Evolutionary conservation across 2,797 vertebrate genomes (phyloP).

Genomic region (Delichon dasypus): DNA sequence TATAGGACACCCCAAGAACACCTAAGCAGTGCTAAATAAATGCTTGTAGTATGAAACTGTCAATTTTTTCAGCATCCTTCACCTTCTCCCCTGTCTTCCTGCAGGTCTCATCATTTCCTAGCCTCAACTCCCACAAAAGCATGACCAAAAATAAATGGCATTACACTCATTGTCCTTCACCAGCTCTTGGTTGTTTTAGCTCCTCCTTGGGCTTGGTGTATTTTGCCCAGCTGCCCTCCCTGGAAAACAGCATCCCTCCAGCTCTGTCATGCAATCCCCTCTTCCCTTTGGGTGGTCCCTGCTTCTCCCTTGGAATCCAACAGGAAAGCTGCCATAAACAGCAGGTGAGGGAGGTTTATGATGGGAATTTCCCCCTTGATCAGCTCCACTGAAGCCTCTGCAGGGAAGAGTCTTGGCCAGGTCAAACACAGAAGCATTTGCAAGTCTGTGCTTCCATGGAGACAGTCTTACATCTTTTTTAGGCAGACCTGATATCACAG

Average conservation of each 20-base stretch:
- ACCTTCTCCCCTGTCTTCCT: not conserved
- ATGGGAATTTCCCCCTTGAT: not conserved
- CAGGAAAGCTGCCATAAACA: not conserved
- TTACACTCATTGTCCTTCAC: not conserved
- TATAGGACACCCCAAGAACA: not conserved
- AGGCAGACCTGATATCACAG: not conserved
- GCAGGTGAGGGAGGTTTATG: not conserved
- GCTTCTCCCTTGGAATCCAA: not conserved
- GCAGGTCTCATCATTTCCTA: fast-evolving
- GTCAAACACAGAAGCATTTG: not conserved
- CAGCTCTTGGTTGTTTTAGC: not conserved
- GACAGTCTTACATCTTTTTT: not conserved
- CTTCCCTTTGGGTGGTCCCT: not conserved
- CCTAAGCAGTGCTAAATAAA: not conserved
- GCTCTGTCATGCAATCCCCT: not conserved
- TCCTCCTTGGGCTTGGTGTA: not conserved
- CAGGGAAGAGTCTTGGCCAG: not conserved
- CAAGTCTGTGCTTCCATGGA: not conserved
- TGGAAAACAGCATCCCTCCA: not conserved
- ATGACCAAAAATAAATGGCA: not conserved
- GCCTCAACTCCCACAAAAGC: not conserved
- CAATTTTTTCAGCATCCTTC: not conserved
- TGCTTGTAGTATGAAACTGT: not conserved
- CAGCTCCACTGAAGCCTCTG: not conserved
- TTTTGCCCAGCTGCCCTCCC: not conserved